Conservation (phyloP, 92 coral and sea anemone species). For the Zoanthus solanderi region DNA sequence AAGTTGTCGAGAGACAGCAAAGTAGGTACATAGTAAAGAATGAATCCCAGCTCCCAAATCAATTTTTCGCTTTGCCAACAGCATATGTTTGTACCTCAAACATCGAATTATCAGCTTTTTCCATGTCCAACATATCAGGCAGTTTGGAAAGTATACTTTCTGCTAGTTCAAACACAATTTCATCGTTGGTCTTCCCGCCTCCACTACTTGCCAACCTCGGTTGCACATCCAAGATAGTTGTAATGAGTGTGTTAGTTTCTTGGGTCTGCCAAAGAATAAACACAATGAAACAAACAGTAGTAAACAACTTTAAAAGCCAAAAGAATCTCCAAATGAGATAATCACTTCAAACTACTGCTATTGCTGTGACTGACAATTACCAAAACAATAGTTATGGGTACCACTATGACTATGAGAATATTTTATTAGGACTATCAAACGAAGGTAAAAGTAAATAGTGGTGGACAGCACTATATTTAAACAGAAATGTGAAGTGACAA, state of each 20-base stretch:
- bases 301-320: background rate
- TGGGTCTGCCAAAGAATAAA: constrained; percentile 74
- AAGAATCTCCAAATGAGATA: background rate
- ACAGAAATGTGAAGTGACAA: too few species aligned
- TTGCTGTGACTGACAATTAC: too few species aligned
- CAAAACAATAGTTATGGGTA: too few species aligned
- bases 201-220: constrained; percentile 98
- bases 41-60: too few species aligned
- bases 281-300: background rate
- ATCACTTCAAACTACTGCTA: too few species aligned
- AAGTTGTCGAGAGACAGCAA: too few species aligned
- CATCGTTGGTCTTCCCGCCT: constrained; percentile 97
- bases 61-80: background rate
- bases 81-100: constrained; percentile 71
- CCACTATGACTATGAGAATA: background rate
- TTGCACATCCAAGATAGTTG: constrained; percentile 95
- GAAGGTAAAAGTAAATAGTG: too few species aligned
- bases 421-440: too few species aligned
- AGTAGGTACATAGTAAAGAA: too few species aligned
- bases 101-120: constrained; percentile 87
- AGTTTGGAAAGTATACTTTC: constrained; percentile 92
- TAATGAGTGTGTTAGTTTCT: constrained; percentile 88
- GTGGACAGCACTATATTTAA: too few species aligned
- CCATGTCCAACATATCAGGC: constrained; percentile 94
- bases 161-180: constrained; percentile 97